A percentile compares a stretch with the other conserved stretches of the same genome.
Evolutionary conservation across 2,888 invertebrate genomes (phyloP).

Genomic region (Endotricha flammealis): DNA sequence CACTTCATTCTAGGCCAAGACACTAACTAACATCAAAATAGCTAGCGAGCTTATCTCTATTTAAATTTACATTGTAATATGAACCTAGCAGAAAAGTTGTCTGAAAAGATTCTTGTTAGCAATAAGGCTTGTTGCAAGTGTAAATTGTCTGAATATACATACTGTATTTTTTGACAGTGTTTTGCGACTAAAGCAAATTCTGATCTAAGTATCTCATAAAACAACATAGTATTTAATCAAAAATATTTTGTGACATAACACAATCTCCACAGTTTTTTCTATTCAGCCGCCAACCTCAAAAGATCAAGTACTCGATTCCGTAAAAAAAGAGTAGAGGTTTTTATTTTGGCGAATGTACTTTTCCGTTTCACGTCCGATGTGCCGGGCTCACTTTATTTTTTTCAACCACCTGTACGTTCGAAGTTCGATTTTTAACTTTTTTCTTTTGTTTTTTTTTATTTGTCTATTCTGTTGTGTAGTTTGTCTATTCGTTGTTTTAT

Average conservation of each 20-base stretch:
- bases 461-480: conserved; percentile 15
- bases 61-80: conserved; percentile 2
- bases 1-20: too few relatives aligned
- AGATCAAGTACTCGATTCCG: conserved; percentile 60
- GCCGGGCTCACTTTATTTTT: conserved; percentile 44
- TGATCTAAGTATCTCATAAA: too few relatives aligned
- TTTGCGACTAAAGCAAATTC: too few relatives aligned
- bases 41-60: conserved; percentile 10
- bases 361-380: conserved; percentile 45
- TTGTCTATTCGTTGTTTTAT: too few relatives aligned
- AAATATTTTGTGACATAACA: too few relatives aligned
- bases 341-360: conserved; percentile 59
- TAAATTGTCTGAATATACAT: too few relatives aligned
- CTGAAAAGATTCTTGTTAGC: too few relatives aligned
- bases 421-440: conserved; percentile 16
- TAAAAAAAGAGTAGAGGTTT: conserved; percentile 55
- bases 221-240: too few relatives aligned
- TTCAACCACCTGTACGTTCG: conserved; percentile 54
- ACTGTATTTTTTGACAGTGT: too few relatives aligned
- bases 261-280: conserved; percentile 32
- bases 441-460: conserved; percentile 12
- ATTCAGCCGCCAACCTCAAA: conserved; percentile 44
- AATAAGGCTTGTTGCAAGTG: too few relatives aligned
- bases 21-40: too few relatives aligned
- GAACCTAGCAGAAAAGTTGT: too few relatives aligned